Conservation (phyloP, 53 echinoderm and acorn worm species). For the Zoroaster sp. region DNA sequence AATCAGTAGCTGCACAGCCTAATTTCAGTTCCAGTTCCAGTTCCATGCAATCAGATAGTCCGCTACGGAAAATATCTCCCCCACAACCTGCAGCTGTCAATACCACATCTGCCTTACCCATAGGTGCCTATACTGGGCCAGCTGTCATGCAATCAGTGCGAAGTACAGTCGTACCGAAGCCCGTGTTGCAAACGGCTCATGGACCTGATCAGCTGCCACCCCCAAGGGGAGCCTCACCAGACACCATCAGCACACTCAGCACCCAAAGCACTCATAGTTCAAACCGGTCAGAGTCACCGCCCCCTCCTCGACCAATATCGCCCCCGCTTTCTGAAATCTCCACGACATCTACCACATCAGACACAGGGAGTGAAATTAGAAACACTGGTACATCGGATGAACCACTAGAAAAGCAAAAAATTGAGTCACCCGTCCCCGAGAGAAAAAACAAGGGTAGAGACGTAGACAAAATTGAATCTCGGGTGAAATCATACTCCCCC, state of each 20-base stretch:
- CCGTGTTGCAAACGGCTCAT: slow-evolving; percentile 94
- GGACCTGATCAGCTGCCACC: slow-evolving; percentile 85
- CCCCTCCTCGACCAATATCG: slow-evolving; percentile 51
- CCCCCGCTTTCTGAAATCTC: slow-evolving; percentile 86
- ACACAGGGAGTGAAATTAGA: slow-evolving; percentile 63
- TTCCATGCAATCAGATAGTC: slow-evolving; percentile 25
- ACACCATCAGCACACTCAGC: slow-evolving; percentile 92
- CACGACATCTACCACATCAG: slow-evolving; percentile 68
- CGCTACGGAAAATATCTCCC: slow-evolving; percentile 37
- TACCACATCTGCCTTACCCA: slow-evolving; percentile 75
- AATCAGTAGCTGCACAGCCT: slow-evolving; percentile 40
- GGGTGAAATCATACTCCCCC: slow-evolving; percentile 87
- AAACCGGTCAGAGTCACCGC: slow-evolving; percentile 86
- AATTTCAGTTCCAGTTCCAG: background rate
- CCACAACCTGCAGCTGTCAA: slow-evolving; percentile 89
- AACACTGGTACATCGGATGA: slow-evolving; percentile 49
- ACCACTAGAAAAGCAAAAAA: slow-evolving; percentile 76
- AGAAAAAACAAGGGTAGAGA: slow-evolving; percentile 67
- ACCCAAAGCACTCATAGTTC: slow-evolving; percentile 87
- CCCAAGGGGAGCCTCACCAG: slow-evolving; percentile 86
- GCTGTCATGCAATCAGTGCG: slow-evolving; percentile 76
- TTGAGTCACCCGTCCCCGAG: slow-evolving; percentile 96
- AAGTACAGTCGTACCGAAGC: slow-evolving; percentile 86
- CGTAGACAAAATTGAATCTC: slow-evolving; percentile 72
- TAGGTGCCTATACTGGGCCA: slow-evolving; percentile 63